A percentile compares a stretch with the other conserved stretches of the same genome.
phyloP scores from a whole-genome alignment of 2,888 invertebrate genomes.

The Heliconius cydno region DNA sequence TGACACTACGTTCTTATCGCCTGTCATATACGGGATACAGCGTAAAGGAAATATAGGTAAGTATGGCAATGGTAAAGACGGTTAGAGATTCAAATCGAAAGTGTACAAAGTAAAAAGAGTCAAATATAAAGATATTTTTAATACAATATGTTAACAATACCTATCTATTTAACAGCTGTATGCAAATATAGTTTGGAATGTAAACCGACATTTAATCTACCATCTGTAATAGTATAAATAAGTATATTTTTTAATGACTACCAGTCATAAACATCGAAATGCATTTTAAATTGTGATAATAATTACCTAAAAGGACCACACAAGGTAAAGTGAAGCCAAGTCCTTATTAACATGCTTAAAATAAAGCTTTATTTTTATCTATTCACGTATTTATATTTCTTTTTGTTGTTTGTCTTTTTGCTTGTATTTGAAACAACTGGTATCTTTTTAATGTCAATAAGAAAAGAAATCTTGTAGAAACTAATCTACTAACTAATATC shows the following conservation, averaged over 20 bases:
- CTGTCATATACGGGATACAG: no score
- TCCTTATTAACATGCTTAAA: neutral
- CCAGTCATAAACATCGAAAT: neutral
- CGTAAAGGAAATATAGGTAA: no score
- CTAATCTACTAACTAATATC: no score
- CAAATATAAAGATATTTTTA: neutral
- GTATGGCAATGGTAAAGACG: no score
- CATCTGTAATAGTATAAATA: constrained; percentile 8
- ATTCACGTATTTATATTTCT: neutral
- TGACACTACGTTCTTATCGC: no score
- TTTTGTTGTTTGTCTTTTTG: neutral
- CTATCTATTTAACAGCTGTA: neutral
- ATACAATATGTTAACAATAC: neutral
- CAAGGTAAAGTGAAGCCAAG: neutral
- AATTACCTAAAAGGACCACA: constrained; percentile 28
- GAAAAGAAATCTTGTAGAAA: neutral
- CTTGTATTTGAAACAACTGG: neutral
- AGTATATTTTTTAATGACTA: constrained; percentile 5
- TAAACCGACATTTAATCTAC: neutral
- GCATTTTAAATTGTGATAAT: constrained; percentile 19
- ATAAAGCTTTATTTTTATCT: neutral
- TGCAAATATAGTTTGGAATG: neutral
- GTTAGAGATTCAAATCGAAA: no score
- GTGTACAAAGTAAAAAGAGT: no score
- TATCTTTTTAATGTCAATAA: neutral